These are phyloP conservation scores for Bovichtus diacanthus DNA, from an alignment of 2,797 vertebrate genomes.

Conservation along the genomic window DNA sequence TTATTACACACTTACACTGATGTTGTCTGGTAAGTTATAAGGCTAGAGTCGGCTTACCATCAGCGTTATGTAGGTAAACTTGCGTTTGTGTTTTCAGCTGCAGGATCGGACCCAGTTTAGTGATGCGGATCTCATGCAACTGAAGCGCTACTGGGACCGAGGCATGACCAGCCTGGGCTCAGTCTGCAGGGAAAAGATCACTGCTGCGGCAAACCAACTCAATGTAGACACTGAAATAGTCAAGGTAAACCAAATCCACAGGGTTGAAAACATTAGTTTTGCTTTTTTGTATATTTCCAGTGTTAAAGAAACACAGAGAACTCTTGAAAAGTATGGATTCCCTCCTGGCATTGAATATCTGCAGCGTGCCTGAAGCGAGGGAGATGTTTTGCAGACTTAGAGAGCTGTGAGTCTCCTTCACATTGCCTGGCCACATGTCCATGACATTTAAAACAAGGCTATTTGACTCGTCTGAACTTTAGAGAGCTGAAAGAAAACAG, in stretches of 20 bases:
- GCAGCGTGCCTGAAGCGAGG: background rate
- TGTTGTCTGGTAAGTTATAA: background rate
- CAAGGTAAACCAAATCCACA: conserved; percentile 85
- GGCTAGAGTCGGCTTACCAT: background rate
- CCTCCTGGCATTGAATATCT: background rate
- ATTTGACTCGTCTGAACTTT: conserved; percentile 32
- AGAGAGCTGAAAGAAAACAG: conserved; percentile 19
- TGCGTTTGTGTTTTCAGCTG: conserved; percentile 83
- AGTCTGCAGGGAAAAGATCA: conserved; percentile 98
- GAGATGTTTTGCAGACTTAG: conserved; percentile 1
- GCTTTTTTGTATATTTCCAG: background rate
- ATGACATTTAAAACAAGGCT: conserved; percentile 27
- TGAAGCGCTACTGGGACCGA: conserved; percentile 99
- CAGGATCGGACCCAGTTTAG: conserved; percentile 99
- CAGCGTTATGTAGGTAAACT: conserved; percentile 1
- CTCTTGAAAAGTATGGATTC: background rate
- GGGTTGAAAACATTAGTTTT: background rate
- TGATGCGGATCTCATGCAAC: conserved; percentile 91
- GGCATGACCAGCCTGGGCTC: conserved; percentile 99
- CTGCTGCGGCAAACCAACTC: conserved; percentile 93
- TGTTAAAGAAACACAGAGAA: conserved; percentile 1
- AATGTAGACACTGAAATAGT: conserved; percentile 99
- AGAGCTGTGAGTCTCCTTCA: background rate
- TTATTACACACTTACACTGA: conserved; percentile 1
- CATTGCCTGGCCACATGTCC: conserved; percentile 12